Percentiles rank a stretch among this genome's conserved stretches.
Evolutionary conservation across 2,797 vertebrate species (phyloP).

Genomic region (Sebastes itinus): DNA sequence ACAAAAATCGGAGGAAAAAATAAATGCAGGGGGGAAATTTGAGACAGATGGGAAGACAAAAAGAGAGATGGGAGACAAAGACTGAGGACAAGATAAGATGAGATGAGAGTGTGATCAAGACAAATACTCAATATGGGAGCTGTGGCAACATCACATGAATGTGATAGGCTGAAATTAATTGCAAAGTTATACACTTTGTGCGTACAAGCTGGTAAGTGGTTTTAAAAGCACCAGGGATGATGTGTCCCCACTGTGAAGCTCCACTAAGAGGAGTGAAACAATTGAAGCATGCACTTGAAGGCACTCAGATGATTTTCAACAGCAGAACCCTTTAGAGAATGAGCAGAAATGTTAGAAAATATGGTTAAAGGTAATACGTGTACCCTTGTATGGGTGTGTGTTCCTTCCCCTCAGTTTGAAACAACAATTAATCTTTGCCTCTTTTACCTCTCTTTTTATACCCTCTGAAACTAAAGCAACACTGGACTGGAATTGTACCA

Average conservation of each 20-base stretch:
- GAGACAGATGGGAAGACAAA: background rate
- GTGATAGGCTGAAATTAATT: constrained; percentile 32
- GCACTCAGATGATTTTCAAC: constrained; percentile 24
- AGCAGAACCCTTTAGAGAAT: constrained; percentile 19
- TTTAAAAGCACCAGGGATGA: constrained; percentile 49
- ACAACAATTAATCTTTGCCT: background rate
- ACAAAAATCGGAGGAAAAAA: background rate
- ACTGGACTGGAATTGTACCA: background rate
- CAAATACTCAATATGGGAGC: constrained; percentile 24
- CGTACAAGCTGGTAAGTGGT: constrained; percentile 40
- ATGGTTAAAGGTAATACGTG: constrained; percentile 7
- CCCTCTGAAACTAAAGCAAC: background rate
- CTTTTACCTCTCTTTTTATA: background rate
- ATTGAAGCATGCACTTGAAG: constrained; percentile 44
- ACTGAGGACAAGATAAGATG: constrained; percentile 13
- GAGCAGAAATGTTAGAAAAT: background rate
- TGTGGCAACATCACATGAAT: constrained; percentile 16
- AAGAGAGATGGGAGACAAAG: background rate
- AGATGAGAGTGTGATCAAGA: constrained; percentile 13
- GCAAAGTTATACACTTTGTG: constrained; percentile 22
- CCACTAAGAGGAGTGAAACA: constrained; percentile 31
- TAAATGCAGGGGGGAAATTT: background rate
- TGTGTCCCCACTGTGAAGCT: constrained; percentile 25
- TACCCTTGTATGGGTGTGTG: background rate
- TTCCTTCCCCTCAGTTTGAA: background rate